These are phyloP conservation scores for Xenopus tropicalis DNA, from an alignment of 2,113 vertebrate genomes.

Conservation along the genomic window UCB_Xtro_10.0 CM004447.2:81244501-81245000, in stretches of 20 bases:
- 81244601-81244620: constrained; percentile 25
- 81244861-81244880: constrained; percentile 33
- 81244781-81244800: constrained; percentile 43
- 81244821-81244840: constrained; percentile 46
- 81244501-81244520: no score
- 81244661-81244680: constrained; percentile 44
- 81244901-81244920: constrained; percentile 33
- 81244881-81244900: constrained; percentile 36
- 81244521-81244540: no score
- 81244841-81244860: constrained; percentile 43
- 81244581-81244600: constrained; percentile 38
- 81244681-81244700: constrained; percentile 29
- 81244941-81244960: constrained; percentile 17
- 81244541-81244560: not conserved
- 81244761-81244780: constrained; percentile 45
- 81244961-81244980: constrained; percentile 15
- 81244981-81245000: constrained; percentile 10
- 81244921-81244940: constrained; percentile 35
- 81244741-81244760: constrained; percentile 41
- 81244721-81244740: constrained; percentile 36
- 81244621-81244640: constrained; percentile 18
- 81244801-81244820: constrained; percentile 37
- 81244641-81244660: constrained; percentile 41
- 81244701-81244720: constrained; percentile 39
- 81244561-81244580: constrained; percentile 29